phyloP scores from a whole-genome alignment of 1,140 invertebrate genomes.

The Bathynomus jamesi region DNA sequence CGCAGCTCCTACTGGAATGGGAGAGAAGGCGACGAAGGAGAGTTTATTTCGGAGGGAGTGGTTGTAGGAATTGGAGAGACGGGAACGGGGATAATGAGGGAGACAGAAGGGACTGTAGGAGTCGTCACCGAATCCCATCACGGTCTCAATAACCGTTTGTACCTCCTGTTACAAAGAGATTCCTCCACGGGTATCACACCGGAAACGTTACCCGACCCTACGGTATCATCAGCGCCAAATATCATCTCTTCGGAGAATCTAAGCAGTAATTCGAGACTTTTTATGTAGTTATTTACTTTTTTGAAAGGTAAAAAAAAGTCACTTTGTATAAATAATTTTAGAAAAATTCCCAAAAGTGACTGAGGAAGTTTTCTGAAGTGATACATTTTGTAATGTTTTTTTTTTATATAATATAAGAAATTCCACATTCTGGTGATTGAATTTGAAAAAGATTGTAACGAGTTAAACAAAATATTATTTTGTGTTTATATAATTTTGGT shows the following conservation, averaged over 20 bases:
- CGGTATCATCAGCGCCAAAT: not conserved
- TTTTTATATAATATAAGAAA: no score
- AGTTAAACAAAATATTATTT: no score
- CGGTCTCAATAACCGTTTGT: constrained; percentile 26
- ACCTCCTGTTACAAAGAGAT: constrained; percentile 23
- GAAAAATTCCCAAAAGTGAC: no score
- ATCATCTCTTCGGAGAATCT: not conserved
- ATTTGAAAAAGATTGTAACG: no score
- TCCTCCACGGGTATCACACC: constrained; percentile 19
- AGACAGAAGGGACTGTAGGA: constrained; percentile 19
- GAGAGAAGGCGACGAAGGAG: constrained; percentile 9
- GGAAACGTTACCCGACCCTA: constrained; percentile 10
- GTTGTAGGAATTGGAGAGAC: constrained; percentile 1
- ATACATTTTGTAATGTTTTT: no score
- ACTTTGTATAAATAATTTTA: no score
- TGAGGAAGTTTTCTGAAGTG: no score
- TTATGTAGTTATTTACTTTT: no score
- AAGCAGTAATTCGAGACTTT: not conserved
- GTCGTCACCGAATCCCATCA: constrained; percentile 20
- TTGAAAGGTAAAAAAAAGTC: no score
- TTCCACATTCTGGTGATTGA: no score
- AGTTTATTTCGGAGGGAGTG: constrained; percentile 6
- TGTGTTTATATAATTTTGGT: no score
- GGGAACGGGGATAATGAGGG: constrained; percentile 9
- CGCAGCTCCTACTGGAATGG: constrained; percentile 8